phyloP scores from a whole-genome alignment of 2,888 invertebrate genomes.

The Laspeyria flexula region DNA sequence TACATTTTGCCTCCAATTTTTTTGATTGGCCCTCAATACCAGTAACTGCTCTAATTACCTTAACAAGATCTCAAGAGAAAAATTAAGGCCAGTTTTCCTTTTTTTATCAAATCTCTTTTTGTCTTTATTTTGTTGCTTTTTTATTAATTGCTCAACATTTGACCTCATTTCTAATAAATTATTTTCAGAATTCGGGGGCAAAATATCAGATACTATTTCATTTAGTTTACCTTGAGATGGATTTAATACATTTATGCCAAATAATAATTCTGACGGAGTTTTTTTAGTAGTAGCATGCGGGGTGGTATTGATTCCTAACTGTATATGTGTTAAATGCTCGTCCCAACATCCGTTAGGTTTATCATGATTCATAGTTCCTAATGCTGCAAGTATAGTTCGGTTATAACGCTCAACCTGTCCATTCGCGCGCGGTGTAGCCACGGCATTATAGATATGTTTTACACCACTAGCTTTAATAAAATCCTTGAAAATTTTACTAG shows the following conservation, averaged over 20 bases:
- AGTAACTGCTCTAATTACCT: neutral
- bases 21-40: neutral
- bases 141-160: too few species aligned
- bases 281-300: neutral
- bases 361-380: constrained; percentile 2
- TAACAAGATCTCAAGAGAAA: too few species aligned
- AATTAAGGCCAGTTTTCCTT: too few species aligned
- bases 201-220: neutral
- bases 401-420: constrained; percentile 13
- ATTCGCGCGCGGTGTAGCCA: constrained; percentile 2
- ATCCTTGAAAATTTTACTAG: neutral
- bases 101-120: too few species aligned
- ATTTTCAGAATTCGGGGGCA: too few species aligned
- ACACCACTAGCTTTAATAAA: neutral
- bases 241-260: neutral
- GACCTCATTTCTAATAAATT: too few species aligned
- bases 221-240: neutral
- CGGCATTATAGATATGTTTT: constrained; percentile 5
- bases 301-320: neutral
- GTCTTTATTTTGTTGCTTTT: too few species aligned
- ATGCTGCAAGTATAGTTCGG: constrained; percentile 3
- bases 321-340: neutral
- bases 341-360: neutral
- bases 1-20: constrained; percentile 6
- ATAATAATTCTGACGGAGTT: neutral